phyloP scores from a whole-genome alignment of 2,797 vertebrate genomes.

The Parauchenoglanis punctatus region DNA sequence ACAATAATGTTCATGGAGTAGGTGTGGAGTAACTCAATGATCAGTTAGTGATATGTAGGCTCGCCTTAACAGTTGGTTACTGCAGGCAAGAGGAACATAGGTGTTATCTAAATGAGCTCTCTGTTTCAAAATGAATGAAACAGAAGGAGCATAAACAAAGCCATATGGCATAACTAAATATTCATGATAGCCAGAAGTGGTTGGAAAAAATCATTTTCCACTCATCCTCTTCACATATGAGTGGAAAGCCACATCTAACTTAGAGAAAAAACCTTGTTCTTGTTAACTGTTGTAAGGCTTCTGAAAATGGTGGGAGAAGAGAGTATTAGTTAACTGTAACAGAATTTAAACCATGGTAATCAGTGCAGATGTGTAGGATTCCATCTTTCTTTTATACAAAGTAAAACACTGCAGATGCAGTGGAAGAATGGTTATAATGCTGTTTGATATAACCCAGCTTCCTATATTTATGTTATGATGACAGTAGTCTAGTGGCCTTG shows the following conservation, averaged over 20 bases:
- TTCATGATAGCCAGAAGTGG: neutral
- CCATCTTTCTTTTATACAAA: constrained; percentile 1
- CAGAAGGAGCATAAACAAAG: neutral
- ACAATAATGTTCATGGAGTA: neutral
- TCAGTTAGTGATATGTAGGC: neutral
- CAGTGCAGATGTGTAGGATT: constrained; percentile 1
- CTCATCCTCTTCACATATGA: neutral
- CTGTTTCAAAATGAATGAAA: neutral
- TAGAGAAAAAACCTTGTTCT: neutral
- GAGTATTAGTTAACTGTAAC: neutral
- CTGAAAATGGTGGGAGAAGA: neutral
- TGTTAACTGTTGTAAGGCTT: constrained; percentile 21
- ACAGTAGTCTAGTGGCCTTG: neutral
- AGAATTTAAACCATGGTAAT: neutral
- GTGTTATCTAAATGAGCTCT: constrained; percentile 1
- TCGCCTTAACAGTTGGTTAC: constrained; percentile 11
- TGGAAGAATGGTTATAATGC: neutral
- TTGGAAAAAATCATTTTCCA: neutral
- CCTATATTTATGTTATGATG: neutral
- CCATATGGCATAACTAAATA: constrained; percentile 11
- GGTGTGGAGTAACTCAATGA: neutral
- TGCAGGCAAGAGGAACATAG: constrained; percentile 1
- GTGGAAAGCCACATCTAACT: neutral
- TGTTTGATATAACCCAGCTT: neutral
- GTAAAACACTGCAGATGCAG: neutral